These are phyloP conservation scores for Chrysogorgia sp. DNA, from an alignment of 92 coral and sea anemone genomes.

Conservation along the genomic window DNA sequence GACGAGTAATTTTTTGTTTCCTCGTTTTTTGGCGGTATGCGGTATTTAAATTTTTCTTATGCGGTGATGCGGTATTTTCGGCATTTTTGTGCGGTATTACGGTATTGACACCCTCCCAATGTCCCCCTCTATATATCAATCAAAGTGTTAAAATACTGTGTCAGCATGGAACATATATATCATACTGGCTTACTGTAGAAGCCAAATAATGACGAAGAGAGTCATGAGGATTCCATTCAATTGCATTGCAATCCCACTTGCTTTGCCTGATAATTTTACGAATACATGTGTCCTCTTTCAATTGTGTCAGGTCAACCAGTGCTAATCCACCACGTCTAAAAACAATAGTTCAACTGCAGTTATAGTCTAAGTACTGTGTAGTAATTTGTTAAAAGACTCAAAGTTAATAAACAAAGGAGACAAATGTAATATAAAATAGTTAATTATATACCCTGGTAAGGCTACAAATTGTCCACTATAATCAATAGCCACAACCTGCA, in stretches of 20 bases:
- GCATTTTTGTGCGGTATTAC: too few relatives aligned
- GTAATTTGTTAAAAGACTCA: background rate
- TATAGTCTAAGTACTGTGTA: background rate
- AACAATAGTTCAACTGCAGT: background rate
- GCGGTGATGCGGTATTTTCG: too few relatives aligned
- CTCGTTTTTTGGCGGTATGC: too few relatives aligned
- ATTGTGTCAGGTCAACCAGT: slow-evolving; percentile 71
- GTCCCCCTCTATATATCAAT: too few relatives aligned
- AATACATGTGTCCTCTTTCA: slow-evolving; percentile 41
- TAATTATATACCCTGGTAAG: slow-evolving; percentile 76
- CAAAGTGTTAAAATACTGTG: too few relatives aligned
- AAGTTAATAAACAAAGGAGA: background rate
- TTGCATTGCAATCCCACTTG: slow-evolving; percentile 93
- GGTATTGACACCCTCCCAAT: too few relatives aligned
- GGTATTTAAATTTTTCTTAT: too few relatives aligned
- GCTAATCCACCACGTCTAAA: slow-evolving; percentile 87
- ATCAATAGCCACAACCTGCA: slow-evolving; percentile 94
- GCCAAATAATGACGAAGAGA: slow-evolving; percentile 81
- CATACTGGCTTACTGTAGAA: slow-evolving; percentile 78
- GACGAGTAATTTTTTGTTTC: background rate
- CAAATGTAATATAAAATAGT: background rate
- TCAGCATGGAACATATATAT: too few relatives aligned
- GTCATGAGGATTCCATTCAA: slow-evolving; percentile 95
- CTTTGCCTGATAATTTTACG: slow-evolving; percentile 86
- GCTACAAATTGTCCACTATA: slow-evolving; percentile 93